Conservation (phyloP, 2,888 invertebrate species). For the Calameuta idolon region DNA sequence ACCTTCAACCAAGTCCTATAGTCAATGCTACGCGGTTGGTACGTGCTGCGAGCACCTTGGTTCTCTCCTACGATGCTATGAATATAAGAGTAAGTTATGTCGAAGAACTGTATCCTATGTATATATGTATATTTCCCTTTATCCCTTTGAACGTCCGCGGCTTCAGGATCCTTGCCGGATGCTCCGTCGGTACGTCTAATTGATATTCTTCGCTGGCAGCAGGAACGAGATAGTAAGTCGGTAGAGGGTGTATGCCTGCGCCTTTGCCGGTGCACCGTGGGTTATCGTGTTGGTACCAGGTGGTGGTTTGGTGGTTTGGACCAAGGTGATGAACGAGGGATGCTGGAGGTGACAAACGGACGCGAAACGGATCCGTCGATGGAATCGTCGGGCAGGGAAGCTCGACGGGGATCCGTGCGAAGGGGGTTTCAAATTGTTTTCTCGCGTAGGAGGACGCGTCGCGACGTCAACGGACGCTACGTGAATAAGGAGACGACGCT, state of each 20-base stretch:
- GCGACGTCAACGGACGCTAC: background rate
- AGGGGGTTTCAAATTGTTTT: background rate
- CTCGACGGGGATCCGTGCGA: background rate
- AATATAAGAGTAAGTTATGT: background rate
- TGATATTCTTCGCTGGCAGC: background rate
- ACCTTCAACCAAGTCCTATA: background rate
- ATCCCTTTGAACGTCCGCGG: background rate
- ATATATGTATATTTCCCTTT: background rate
- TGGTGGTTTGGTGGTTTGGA: no score
- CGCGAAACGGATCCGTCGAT: background rate
- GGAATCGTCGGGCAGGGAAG: background rate
- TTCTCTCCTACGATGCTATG: background rate
- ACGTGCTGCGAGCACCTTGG: background rate
- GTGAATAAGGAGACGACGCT: slow-evolving; percentile 15
- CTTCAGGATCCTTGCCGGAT: background rate
- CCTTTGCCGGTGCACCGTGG: background rate
- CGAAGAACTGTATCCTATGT: background rate
- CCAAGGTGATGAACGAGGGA: no score
- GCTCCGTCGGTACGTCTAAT: background rate
- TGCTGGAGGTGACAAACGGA: no score
- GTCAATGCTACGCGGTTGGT: background rate
- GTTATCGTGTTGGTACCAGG: no score
- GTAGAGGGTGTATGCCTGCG: background rate
- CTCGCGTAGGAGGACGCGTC: background rate
- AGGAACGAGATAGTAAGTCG: background rate